Evolutionary conservation across 2,888 invertebrate species (phyloP).

Genomic region (Caenorhabditis becei): DNA sequence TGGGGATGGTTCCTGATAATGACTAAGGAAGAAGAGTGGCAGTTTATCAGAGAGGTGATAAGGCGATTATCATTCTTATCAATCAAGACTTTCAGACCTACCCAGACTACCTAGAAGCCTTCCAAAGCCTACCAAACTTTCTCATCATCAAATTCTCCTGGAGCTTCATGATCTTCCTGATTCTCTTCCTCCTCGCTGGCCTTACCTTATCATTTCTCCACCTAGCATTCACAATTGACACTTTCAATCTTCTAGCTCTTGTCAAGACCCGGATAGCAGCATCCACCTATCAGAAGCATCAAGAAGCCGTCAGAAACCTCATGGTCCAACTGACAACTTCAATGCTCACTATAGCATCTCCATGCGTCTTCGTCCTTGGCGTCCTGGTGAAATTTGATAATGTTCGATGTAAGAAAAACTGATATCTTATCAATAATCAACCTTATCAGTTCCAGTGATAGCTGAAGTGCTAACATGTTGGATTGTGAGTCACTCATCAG

Average conservation of each 20-base stretch:
- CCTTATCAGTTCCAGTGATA: not conserved
- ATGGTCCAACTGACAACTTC: not conserved
- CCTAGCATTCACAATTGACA: not conserved
- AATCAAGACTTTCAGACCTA: too few relatives aligned
- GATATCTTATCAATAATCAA: too few relatives aligned
- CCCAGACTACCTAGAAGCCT: too few relatives aligned
- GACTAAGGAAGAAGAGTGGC: too few relatives aligned
- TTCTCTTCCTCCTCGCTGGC: not conserved
- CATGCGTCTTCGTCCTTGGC: not conserved
- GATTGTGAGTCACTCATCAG: not conserved
- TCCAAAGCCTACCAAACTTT: too few relatives aligned
- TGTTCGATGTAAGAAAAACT: not conserved
- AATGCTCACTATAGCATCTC: not conserved
- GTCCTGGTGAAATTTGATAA: not conserved
- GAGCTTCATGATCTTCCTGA: not conserved
- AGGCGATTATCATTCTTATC: too few relatives aligned
- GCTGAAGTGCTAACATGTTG: not conserved
- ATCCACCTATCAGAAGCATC: conserved; percentile 3
- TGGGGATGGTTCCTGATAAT: too few relatives aligned
- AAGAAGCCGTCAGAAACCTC: not conserved
- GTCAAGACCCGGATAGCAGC: not conserved
- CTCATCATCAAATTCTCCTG: too few relatives aligned
- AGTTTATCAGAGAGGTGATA: too few relatives aligned
- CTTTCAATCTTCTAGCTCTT: not conserved
- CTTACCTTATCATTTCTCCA: too few relatives aligned